Conservation (phyloP, 30 jellyfish, hydroid and myxozoan species). For the Aurelia sp. region DNA sequence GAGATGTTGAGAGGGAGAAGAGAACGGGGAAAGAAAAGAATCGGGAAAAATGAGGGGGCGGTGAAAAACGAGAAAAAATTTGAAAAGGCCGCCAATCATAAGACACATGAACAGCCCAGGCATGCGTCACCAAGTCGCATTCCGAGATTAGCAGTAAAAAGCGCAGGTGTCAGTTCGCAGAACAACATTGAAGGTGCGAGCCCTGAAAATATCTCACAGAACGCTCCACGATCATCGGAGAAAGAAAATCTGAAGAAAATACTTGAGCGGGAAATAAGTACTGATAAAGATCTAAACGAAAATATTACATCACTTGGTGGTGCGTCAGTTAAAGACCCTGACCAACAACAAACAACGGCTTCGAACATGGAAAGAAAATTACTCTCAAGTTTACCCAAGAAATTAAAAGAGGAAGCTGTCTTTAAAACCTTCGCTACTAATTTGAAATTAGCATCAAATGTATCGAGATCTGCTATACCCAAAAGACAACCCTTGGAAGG, state of each 20-base stretch:
- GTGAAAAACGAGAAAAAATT: neutral
- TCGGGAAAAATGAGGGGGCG: neutral
- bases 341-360: constrained; percentile 19
- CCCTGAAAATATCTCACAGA: constrained; percentile 9
- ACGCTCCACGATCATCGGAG: neutral
- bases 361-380: constrained; percentile 60
- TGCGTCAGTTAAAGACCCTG: constrained; percentile 27
- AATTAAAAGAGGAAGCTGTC: constrained; percentile 61
- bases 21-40: neutral
- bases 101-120: constrained; percentile 2
- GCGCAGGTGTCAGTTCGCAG: constrained; percentile 41
- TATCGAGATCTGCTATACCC: constrained; percentile 25
- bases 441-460: constrained; percentile 38
- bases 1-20: neutral
- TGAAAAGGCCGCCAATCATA: constrained; percentile 3
- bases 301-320: constrained; percentile 3
- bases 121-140: constrained; percentile 39
- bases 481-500: constrained; percentile 40
- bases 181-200: neutral
- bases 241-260: neutral
- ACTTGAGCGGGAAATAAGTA: neutral
- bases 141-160: constrained; percentile 36
- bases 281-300: neutral
- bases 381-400: constrained; percentile 46
- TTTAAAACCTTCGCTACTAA: constrained; percentile 55